phyloP scores from a whole-genome alignment of 2,888 invertebrate genomes.

The Amaurobius ferox region DNA sequence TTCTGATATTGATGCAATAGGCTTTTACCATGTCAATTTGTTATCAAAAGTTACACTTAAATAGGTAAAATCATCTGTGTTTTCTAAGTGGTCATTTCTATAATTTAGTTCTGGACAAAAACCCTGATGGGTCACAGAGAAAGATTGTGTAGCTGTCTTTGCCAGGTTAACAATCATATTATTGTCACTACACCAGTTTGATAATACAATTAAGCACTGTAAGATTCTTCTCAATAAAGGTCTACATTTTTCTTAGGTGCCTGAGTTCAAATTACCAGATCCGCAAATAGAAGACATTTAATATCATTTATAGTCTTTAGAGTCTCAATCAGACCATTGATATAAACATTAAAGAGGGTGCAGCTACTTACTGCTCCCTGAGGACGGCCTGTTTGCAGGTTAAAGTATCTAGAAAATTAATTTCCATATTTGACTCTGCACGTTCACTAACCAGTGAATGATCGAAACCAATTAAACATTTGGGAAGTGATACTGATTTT shows the following conservation, averaged over 20 bases:
- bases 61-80: too few relatives aligned
- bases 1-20: too few relatives aligned
- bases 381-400: neutral
- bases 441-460: neutral
- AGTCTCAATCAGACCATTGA: neutral
- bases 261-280: neutral
- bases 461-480: neutral
- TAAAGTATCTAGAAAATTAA: neutral
- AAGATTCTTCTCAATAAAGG: neutral
- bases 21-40: too few relatives aligned
- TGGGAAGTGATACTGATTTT: neutral
- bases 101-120: too few relatives aligned
- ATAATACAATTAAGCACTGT: too few relatives aligned
- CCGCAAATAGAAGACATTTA: neutral
- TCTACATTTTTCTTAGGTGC: neutral
- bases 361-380: neutral
- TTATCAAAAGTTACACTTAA: too few relatives aligned
- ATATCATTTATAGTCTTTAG: neutral
- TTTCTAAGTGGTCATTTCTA: too few relatives aligned
- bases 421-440: neutral
- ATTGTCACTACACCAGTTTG: too few relatives aligned
- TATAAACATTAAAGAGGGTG: too few relatives aligned
- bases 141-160: too few relatives aligned
- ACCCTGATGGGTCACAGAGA: too few relatives aligned
- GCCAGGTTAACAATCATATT: too few relatives aligned